Percentiles rank a stretch among this genome's conserved stretches.
These are phyloP conservation scores for Clostera curtula DNA, from an alignment of 2,888 invertebrate genomes.

Conservation along the genomic window DNA sequence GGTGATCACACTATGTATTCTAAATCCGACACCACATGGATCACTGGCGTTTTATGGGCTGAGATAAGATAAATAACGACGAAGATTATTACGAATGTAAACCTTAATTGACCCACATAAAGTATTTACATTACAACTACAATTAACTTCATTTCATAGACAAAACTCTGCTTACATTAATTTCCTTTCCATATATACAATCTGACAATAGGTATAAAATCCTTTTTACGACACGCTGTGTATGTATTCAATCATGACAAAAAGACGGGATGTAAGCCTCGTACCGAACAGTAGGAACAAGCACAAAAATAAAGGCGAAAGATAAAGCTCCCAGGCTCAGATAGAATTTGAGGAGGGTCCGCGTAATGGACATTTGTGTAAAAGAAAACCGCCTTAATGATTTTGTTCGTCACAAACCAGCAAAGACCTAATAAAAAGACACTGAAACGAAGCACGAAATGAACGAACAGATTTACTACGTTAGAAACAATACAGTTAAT, in stretches of 20 bases:
- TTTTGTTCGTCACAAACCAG: conserved; percentile 25
- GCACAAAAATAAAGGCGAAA: conserved; percentile 27
- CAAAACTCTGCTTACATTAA: too few species aligned
- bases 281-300: conserved; percentile 19
- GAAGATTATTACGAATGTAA: too few species aligned
- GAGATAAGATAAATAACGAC: too few species aligned
- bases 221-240: conserved; percentile 13
- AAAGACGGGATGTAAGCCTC: conserved; percentile 19
- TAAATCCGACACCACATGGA: too few species aligned
- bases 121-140: too few species aligned
- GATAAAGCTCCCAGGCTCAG: conserved; percentile 38
- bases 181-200: too few species aligned
- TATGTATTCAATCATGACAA: conserved; percentile 21
- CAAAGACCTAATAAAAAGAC: conserved; percentile 26
- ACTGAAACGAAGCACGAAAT: conserved; percentile 22
- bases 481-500: conserved; percentile 19
- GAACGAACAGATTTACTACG: conserved; percentile 24
- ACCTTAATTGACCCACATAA: too few species aligned
- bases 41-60: too few species aligned
- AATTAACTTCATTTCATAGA: too few species aligned
- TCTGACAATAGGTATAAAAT: too few species aligned
- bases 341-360: conserved; percentile 49
- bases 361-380: conserved; percentile 50
- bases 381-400: conserved; percentile 40
- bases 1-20: too few species aligned